phyloP scores from a whole-genome alignment of 2,888 invertebrate genomes.

The Oscheius sp. region DNA sequence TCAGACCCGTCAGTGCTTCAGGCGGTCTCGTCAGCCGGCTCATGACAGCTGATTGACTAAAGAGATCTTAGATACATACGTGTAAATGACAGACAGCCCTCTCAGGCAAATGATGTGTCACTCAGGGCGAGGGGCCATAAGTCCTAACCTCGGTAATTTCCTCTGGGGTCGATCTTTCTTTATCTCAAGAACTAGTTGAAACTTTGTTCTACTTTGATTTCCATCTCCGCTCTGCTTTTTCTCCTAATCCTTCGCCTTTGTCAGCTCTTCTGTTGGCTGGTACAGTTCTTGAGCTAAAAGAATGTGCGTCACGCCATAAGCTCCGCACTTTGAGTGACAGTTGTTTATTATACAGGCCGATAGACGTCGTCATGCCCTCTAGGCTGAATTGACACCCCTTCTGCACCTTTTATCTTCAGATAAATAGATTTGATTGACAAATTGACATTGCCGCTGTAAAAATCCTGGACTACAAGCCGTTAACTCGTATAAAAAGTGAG shows the following conservation, averaged over 20 bases:
- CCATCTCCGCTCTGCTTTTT: neutral
- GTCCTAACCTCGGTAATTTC: constrained; percentile 11
- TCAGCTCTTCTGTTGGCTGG: neutral
- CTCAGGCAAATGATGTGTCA: constrained; percentile 36
- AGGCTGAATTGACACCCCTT: constrained; percentile 28
- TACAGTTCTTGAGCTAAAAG: neutral
- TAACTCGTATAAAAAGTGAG: constrained; percentile 13
- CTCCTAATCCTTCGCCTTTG: neutral
- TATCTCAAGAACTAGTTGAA: neutral
- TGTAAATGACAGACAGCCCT: constrained; percentile 34
- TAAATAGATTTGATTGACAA: constrained; percentile 29
- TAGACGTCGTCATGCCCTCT: constrained; percentile 22
- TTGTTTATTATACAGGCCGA: constrained; percentile 26
- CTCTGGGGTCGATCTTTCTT: neutral
- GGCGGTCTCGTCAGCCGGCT: constrained; percentile 31
- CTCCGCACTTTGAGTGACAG: constrained; percentile 19
- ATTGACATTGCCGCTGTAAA: constrained; percentile 30
- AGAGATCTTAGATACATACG: constrained; percentile 35
- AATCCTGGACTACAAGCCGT: constrained; percentile 23
- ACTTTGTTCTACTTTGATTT: constrained; percentile 14
- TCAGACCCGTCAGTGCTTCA: constrained; percentile 31
- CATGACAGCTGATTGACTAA: constrained; percentile 36
- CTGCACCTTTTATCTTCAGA: constrained; percentile 29
- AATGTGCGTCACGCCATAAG: constrained; percentile 18
- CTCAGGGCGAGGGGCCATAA: constrained; percentile 28